Evolutionary conservation across 2,888 invertebrate species (phyloP).

Genomic region (Catocala sponsa): DNA sequence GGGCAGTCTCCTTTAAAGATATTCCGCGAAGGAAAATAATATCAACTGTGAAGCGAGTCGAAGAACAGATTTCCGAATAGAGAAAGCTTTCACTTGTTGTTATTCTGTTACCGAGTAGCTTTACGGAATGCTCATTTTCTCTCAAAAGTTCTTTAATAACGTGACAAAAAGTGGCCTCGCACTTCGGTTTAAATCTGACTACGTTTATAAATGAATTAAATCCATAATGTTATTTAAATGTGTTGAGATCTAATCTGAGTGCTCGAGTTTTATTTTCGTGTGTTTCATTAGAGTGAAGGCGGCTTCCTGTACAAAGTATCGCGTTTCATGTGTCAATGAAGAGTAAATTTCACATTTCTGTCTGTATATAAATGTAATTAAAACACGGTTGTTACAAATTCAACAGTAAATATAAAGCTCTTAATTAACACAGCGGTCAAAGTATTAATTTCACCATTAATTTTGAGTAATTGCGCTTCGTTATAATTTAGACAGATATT

Average conservation of each 20-base stretch:
- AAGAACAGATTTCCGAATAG: conserved; percentile 56
- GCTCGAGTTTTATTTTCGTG: conserved; percentile 16
- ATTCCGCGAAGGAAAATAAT: conserved; percentile 54
- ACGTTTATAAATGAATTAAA: conserved; percentile 30
- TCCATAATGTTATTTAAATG: conserved; percentile 30
- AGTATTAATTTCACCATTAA: conserved; percentile 87
- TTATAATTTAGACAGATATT: conserved; percentile 81
- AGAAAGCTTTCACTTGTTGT: conserved; percentile 52
- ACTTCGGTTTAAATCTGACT: conserved; percentile 27
- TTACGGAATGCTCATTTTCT: conserved; percentile 41
- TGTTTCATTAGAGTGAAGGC: conserved; percentile 36
- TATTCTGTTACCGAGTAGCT: conserved; percentile 42
- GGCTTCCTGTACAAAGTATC: conserved; percentile 38
- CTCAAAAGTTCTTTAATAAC: conserved; percentile 35
- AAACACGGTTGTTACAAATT: conserved; percentile 65
- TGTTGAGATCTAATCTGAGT: conserved; percentile 15
- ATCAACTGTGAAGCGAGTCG: conserved; percentile 48
- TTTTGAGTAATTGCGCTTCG: conserved; percentile 82
- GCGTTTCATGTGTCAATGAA: conserved; percentile 42
- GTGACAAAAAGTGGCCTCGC: conserved; percentile 20
- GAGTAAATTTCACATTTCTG: conserved; percentile 37
- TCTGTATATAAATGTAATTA: conserved; percentile 58
- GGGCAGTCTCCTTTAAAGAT: conserved; percentile 55
- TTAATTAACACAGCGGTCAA: conserved; percentile 85
- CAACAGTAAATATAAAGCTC: conserved; percentile 76